Evolutionary conservation across 2,888 invertebrate genomes (phyloP).

Genomic region (Acronicta psi): DNA sequence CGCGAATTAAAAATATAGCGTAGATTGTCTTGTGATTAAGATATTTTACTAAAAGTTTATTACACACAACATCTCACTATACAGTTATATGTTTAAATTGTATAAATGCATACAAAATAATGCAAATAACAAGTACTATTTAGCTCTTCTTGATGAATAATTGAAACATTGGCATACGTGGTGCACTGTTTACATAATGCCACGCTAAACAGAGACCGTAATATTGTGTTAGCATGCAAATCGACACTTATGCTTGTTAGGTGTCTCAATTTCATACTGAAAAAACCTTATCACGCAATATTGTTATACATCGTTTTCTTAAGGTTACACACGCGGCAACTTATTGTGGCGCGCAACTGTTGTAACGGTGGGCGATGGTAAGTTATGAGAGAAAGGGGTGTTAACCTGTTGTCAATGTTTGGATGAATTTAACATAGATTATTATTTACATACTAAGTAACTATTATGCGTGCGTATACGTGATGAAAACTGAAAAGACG

Average conservation of each 20-base stretch:
- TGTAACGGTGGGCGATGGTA: too few relatives aligned
- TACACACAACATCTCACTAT: not conserved
- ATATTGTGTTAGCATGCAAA: slow-evolving; percentile 42
- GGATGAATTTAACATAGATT: too few relatives aligned
- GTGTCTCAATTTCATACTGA: not conserved
- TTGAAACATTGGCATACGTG: slow-evolving; percentile 44
- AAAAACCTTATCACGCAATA: slow-evolving; percentile 7
- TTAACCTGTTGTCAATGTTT: too few relatives aligned
- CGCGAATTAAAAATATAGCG: too few relatives aligned
- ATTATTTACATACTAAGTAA: too few relatives aligned
- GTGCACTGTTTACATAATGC: slow-evolving; percentile 43
- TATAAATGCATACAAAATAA: slow-evolving; percentile 47
- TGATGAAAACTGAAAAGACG: too few relatives aligned
- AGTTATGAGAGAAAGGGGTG: too few relatives aligned
- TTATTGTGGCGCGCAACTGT: too few relatives aligned
- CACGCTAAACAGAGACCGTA: slow-evolving; percentile 19
- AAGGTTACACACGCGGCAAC: not conserved
- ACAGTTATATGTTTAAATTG: slow-evolving; percentile 13
- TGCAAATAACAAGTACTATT: slow-evolving; percentile 34
- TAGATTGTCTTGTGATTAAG: too few relatives aligned
- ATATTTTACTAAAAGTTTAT: too few relatives aligned
- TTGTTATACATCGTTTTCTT: not conserved
- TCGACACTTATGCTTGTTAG: slow-evolving; percentile 23
- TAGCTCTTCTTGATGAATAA: slow-evolving; percentile 44
- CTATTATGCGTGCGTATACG: too few relatives aligned